A percentile compares a stretch with the other conserved stretches of the same genome.
These are phyloP conservation scores for Prorops nasuta DNA, from an alignment of 1,140 invertebrate species.

Conservation along the genomic window DNA sequence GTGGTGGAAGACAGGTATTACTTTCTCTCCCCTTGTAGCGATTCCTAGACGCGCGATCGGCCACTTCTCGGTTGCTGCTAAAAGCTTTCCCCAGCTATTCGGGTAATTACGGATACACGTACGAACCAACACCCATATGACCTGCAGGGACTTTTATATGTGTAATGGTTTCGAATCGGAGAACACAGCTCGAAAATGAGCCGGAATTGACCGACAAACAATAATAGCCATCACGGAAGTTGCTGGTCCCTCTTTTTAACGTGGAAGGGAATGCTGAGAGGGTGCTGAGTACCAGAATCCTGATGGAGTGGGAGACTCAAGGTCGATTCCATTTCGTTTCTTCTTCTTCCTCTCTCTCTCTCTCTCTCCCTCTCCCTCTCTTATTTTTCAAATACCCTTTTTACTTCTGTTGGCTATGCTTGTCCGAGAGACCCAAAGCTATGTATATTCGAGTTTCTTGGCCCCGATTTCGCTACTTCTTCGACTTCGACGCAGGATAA, in stretches of 20 bases:
- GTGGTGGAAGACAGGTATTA: conserved; percentile 34
- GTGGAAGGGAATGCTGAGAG: not conserved
- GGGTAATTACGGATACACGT: conserved; percentile 44
- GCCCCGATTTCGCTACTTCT: no score
- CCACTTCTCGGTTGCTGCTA: conserved; percentile 31
- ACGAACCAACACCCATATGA: no score
- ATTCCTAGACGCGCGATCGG: conserved; percentile 23
- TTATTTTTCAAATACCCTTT: no score
- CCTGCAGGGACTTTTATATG: no score
- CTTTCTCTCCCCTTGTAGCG: conserved; percentile 24
- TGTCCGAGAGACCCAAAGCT: no score
- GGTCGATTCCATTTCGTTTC: not conserved
- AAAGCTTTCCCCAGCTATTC: conserved; percentile 41
- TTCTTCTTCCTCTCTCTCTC: no score
- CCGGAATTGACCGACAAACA: conserved; percentile 31
- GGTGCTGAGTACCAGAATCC: no score
- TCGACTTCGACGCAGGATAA: no score
- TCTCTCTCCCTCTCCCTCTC: no score
- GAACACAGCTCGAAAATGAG: conserved; percentile 34
- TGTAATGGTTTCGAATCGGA: conserved; percentile 36
- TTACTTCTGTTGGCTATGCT: no score
- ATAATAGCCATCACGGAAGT: conserved; percentile 32
- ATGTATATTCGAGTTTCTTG: no score
- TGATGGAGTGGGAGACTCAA: no score
- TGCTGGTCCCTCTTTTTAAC: not conserved